Conservation (phyloP, 2,888 invertebrate genomes). For the Cyclophora albipunctata region DNA sequence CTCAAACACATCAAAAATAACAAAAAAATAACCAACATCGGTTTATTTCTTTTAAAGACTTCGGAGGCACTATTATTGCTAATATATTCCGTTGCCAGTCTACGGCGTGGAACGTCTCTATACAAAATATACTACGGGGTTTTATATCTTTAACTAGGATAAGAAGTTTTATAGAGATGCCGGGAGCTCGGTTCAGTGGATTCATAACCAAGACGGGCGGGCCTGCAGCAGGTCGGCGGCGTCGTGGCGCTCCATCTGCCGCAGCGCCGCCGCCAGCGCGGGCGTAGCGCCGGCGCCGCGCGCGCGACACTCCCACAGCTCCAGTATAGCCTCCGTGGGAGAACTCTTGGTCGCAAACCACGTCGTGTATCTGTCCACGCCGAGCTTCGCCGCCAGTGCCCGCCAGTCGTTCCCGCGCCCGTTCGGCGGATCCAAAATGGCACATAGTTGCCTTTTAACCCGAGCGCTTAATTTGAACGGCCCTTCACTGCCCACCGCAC, state of each 20-base stretch:
- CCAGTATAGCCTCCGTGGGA: constrained; percentile 96
- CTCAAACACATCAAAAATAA: constrained; percentile 63
- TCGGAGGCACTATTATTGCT: constrained; percentile 74
- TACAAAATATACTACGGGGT: constrained; percentile 71
- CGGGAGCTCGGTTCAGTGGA: constrained; percentile 13
- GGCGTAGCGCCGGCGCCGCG: constrained; percentile 87
- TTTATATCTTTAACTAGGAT: constrained; percentile 36
- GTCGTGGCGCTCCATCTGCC: constrained; percentile 64
- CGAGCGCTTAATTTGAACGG: constrained; percentile 77
- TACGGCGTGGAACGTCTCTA: constrained; percentile 64
- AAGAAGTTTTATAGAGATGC: too few species aligned
- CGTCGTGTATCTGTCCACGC: constrained; percentile 96
- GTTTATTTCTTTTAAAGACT: constrained; percentile 66
- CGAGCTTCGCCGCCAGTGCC: constrained; percentile 92
- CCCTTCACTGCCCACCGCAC: constrained; percentile 65
- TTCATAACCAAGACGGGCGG: constrained; percentile 71
- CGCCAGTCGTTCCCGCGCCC: constrained; percentile 97
- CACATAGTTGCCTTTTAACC: constrained; percentile 71
- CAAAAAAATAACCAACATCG: constrained; percentile 56
- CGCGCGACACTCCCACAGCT: constrained; percentile 96
- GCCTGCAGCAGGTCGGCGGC: constrained; percentile 62
- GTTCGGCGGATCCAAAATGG: constrained; percentile 92
- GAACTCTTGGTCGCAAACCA: constrained; percentile 98
- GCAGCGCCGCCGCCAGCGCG: constrained; percentile 76
- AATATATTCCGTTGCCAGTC: constrained; percentile 65